Conservation (phyloP, 1,140 invertebrate genomes). For the Drosophila kanapiae region DNA sequence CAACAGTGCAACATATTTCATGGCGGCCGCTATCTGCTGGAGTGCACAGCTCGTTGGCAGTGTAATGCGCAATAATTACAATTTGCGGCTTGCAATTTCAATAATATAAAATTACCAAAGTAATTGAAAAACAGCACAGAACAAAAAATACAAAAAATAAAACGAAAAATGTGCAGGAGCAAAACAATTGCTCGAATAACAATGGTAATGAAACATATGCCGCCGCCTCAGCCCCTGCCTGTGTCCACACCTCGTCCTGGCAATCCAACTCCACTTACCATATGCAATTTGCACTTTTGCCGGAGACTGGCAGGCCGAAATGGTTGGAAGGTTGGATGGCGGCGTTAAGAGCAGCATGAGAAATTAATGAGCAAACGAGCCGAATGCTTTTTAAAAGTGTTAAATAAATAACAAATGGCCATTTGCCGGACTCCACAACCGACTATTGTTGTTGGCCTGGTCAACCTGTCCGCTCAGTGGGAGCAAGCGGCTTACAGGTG, state of each 20-base stretch:
- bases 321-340: conserved; percentile 11
- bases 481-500: conserved; percentile 71
- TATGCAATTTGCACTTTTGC: conserved; percentile 51
- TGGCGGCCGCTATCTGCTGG: conserved; percentile 30
- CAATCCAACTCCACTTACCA: conserved; percentile 35
- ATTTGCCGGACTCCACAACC: conserved; percentile 45
- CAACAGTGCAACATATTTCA: conserved; percentile 73
- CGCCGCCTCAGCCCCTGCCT: background rate
- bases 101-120: conserved; percentile 85
- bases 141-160: conserved; percentile 24
- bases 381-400: conserved; percentile 83
- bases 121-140: conserved; percentile 61
- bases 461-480: conserved; percentile 32
- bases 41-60: conserved; percentile 26
- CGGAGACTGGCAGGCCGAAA: conserved; percentile 3
- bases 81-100: conserved; percentile 81
- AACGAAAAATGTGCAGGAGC: conserved; percentile 13
- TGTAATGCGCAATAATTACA: conserved; percentile 77
- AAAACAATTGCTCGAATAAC: conserved; percentile 51
- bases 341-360: conserved; percentile 81
- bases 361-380: conserved; percentile 81
- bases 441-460: conserved; percentile 31
- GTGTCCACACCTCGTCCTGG: conserved; percentile 5
- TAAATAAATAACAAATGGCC: conserved; percentile 81
- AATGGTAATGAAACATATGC: conserved; percentile 70